A percentile compares a stretch with the other conserved stretches of the same genome.
Evolutionary conservation across 2,797 vertebrate genomes (phyloP).

Genomic region (Alcedo atthis): DNA sequence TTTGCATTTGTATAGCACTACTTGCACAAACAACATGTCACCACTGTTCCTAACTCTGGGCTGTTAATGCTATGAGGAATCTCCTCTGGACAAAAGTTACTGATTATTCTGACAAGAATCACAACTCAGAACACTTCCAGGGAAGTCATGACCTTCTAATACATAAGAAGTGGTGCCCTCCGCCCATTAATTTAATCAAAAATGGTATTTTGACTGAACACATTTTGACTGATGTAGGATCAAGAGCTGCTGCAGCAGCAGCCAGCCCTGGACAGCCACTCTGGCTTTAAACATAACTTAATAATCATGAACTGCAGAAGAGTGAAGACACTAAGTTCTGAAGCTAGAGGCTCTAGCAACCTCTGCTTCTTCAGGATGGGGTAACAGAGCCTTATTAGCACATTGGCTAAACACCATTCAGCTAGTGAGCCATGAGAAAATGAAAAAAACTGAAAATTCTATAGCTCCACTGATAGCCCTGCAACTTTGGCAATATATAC

Average conservation of each 20-base stretch:
- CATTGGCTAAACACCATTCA: neutral
- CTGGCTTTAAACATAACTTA: neutral
- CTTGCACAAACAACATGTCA: neutral
- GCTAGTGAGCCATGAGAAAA: neutral
- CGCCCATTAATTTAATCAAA: neutral
- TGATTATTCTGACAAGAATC: neutral
- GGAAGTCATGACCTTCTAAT: neutral
- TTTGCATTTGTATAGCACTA: neutral
- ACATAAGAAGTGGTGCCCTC: neutral
- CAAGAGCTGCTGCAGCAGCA: neutral
- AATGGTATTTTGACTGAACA: neutral
- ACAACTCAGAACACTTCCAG: neutral
- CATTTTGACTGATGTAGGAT: neutral
- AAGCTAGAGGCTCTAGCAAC: neutral
- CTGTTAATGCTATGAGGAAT: neutral
- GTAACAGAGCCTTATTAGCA: neutral
- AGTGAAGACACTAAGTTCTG: neutral
- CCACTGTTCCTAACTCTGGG: neutral
- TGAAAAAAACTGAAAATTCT: too few relatives aligned
- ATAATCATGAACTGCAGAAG: neutral
- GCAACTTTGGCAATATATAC: neutral
- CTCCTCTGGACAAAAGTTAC: neutral
- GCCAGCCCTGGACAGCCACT: neutral
- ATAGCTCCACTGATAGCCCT: neutral
- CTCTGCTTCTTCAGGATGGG: neutral